A percentile compares a stretch with the other conserved stretches of the same genome.
phyloP scores from a whole-genome alignment of 2,888 invertebrate genomes.

The Anagyrus pseudococci region DNA sequence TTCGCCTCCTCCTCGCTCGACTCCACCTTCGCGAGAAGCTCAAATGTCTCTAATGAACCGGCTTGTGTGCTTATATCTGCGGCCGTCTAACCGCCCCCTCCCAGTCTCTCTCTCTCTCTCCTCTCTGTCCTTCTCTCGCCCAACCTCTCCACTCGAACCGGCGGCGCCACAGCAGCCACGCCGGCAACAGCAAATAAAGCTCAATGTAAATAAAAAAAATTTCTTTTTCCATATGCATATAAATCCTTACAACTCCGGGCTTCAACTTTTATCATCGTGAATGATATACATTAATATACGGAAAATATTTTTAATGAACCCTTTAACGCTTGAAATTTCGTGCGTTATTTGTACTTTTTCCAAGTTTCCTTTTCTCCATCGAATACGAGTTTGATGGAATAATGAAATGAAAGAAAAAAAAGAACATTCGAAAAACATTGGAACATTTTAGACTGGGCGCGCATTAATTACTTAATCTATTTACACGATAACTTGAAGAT shows the following conservation, averaged over 20 bases:
- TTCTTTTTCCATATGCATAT: conserved; percentile 31
- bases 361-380: conserved; percentile 15
- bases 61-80: conserved; percentile 61
- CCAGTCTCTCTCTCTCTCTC: neutral
- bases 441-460: too few species aligned
- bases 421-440: too few species aligned
- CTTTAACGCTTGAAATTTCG: conserved; percentile 24
- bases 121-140: conserved; percentile 43
- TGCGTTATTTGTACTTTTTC: conserved; percentile 24
- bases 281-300: conserved; percentile 34
- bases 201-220: conserved; percentile 35
- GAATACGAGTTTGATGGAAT: too few species aligned
- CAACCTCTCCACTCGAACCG: conserved; percentile 4
- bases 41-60: conserved; percentile 63
- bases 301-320: conserved; percentile 32
- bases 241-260: conserved; percentile 29
- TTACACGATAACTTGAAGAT: too few species aligned
- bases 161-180: neutral
- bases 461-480: too few species aligned
- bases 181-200: conserved; percentile 31
- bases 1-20: conserved; percentile 30
- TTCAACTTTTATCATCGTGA: conserved; percentile 35
- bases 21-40: conserved; percentile 38
- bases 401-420: too few species aligned
- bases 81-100: conserved; percentile 54